Base-by-base conservation (phyloP, 2,888 invertebrate genomes). In the Synanthedon tipuliformis region DNA sequence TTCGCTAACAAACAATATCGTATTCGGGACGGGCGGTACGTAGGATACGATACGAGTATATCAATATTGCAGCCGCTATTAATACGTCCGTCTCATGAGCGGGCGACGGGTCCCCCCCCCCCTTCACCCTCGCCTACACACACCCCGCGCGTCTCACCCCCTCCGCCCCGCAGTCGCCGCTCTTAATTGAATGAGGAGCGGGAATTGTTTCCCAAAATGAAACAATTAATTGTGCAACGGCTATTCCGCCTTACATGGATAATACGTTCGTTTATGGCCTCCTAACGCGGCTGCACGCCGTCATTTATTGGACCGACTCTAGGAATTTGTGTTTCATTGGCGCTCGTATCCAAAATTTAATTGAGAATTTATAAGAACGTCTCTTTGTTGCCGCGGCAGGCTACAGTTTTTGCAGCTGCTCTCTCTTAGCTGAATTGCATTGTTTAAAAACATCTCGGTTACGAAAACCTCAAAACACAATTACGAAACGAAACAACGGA, bases 161-260 rank as follows among this genome's bases (percentile, higher is more conserved):
- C 63, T 65, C 66, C 71, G 64, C 72, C 77, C 78, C 77, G 71
- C 75, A 73, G 78, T 81, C 87, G 86, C 83, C 86, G 82, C 86
- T 86, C 86, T 85, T 87, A 87, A 87, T 87, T 87, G 87, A 87
- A 87, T 87, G 87, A 87, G 87, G 86, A 87, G 86, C 85, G 86
- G 86, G 85, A 87, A 87, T 86, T 87, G 87, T 87, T 86, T 87
- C 87, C 87, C 86, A 86, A 87, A 87, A 87, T 87, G 86, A 87
- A 87, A 87, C 87, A 87, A 87, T 87, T 87, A 87, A 87, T 87
- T 87, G 87, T 87, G 87, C 86, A 87, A 87, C 86, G 87, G 87
- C 86, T 85, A 87, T 87, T 84, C 78, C 84, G 87, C 85, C 87
- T 87, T 87, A 87, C 86, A 87, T 87, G 87, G 87, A 86, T 87